Conservation (phyloP, 2,113 vertebrate species). For the Centropristis striata region DNA sequence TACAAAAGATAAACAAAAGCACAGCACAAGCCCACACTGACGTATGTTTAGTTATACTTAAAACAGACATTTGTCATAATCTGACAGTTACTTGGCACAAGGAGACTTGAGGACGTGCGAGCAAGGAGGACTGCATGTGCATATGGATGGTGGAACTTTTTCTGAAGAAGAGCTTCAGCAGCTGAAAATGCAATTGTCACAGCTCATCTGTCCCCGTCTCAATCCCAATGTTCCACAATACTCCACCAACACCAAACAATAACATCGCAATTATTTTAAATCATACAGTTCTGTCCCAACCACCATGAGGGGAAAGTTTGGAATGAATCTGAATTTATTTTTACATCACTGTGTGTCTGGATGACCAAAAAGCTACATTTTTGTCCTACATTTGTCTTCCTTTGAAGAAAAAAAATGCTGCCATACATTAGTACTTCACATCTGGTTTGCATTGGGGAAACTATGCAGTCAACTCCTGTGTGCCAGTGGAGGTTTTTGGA, state of each 20-base stretch:
- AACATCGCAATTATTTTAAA: conserved; percentile 75
- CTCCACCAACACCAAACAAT: conserved; percentile 72
- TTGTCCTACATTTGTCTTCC: conserved; percentile 81
- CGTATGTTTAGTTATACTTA: conserved; percentile 56
- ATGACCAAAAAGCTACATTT: conserved; percentile 73
- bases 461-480: conserved; percentile 84
- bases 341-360: conserved; percentile 63
- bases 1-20: conserved; percentile 62
- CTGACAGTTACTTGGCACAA: conserved; percentile 53
- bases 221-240: conserved; percentile 48
- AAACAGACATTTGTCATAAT: conserved; percentile 57
- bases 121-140: conserved; percentile 8
- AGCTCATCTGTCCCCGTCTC: conserved; percentile 44
- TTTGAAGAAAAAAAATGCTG: conserved; percentile 75
- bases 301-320: conserved; percentile 61
- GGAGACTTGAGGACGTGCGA: conserved; percentile 26
- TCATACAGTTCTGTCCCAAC: conserved; percentile 66
- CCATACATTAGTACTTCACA: conserved; percentile 87
- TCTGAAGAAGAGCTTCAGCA: conserved; percentile 25
- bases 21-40: conserved; percentile 24
- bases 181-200: conserved; percentile 53
- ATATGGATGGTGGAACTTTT: conserved; percentile 23
- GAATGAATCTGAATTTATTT: conserved; percentile 76
- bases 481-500: conserved; percentile 83
- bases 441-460: conserved; percentile 88